Conservation (phyloP, 2,888 invertebrate species). For the Metallyticus violacea region DNA sequence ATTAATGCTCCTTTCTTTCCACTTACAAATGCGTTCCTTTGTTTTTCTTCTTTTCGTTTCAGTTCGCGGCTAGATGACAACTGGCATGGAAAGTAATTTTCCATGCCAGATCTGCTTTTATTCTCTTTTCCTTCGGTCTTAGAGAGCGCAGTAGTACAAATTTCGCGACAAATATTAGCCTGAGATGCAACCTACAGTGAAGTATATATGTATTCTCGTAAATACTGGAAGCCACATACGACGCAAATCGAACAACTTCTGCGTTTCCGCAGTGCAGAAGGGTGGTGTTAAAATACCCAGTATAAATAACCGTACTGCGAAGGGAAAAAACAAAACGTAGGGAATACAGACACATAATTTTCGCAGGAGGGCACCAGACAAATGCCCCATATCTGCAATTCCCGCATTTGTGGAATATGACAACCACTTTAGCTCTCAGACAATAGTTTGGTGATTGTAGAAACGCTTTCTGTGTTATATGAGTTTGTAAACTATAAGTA, state of each 20-base stretch:
- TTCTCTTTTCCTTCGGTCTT: not conserved
- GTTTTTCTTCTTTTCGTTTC: not conserved
- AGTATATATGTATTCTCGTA: not conserved
- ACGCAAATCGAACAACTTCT: not conserved
- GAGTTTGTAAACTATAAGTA: no score
- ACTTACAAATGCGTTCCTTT: not conserved
- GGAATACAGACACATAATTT: not conserved
- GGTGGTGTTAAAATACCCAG: no score
- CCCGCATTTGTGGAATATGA: no score
- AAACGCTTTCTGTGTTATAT: no score
- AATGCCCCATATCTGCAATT: no score
- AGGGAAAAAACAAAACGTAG: no score
- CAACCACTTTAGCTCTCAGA: no score
- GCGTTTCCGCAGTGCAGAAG: not conserved
- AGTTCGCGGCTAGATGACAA: not conserved
- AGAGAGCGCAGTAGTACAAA: not conserved
- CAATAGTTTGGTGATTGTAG: no score
- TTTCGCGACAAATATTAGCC: not conserved
- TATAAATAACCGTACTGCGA: no score
- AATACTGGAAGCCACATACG: not conserved
- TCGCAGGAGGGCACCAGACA: not conserved
- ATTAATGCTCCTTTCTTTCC: not conserved
- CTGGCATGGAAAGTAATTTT: not conserved
- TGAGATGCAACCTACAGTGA: not conserved
- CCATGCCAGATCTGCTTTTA: not conserved